Percentiles rank a stretch among this genome's conserved stretches.
Evolutionary conservation across 2,113 vertebrate genomes (phyloP).

Genomic region (Brachypteracias leptosomus): DNA sequence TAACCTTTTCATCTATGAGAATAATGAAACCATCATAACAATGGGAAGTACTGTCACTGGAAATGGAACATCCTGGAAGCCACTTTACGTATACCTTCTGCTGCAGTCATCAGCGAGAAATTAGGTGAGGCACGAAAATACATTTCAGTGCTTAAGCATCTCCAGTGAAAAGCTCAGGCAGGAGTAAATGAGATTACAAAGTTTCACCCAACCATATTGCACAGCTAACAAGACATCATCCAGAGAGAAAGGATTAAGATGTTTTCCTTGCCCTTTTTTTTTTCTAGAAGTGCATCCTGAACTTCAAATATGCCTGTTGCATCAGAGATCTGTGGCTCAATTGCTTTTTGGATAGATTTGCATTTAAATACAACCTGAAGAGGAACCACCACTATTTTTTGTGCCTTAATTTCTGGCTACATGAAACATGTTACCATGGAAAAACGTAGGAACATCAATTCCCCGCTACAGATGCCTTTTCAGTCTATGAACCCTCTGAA

Average conservation of each 20-base stretch:
- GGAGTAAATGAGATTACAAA: not conserved
- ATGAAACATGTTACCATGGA: not conserved
- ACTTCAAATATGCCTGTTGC: not conserved
- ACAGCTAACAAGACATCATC: not conserved
- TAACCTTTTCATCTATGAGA: conserved; percentile 42
- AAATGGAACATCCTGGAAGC: not conserved
- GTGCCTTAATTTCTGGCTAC: not conserved
- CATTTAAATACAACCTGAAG: not conserved
- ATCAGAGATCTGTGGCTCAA: not conserved
- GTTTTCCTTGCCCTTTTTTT: not conserved
- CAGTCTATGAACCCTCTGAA: not conserved
- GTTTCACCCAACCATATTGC: not conserved
- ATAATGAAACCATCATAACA: not conserved
- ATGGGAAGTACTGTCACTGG: not conserved
- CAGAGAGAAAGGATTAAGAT: not conserved
- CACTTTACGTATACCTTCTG: not conserved
- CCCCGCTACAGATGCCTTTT: not conserved
- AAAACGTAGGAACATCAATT: not conserved
- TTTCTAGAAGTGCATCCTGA: not conserved
- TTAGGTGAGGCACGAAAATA: not conserved
- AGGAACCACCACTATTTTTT: not conserved
- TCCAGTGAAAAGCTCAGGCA: not conserved
- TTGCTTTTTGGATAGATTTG: not conserved
- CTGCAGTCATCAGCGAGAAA: not conserved
- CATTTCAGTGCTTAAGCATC: not conserved